A percentile compares a stretch with the other conserved stretches of the same genome.
phyloP scores from a whole-genome alignment of 1,140 invertebrate genomes.

The Leucophenga varia region DNA sequence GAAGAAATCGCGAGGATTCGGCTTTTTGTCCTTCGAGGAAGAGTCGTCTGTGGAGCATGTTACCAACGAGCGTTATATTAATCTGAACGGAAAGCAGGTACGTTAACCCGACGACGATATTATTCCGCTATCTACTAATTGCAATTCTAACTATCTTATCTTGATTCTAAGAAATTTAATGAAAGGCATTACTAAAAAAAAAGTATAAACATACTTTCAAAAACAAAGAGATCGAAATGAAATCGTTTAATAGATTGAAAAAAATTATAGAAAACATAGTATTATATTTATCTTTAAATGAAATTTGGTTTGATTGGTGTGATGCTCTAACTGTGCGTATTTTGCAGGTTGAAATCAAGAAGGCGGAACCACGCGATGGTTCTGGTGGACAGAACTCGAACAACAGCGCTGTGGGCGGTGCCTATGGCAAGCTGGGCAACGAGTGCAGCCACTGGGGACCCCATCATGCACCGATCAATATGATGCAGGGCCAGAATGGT shows the following conservation, averaged over 20 bases:
- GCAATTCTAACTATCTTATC: too few species aligned
- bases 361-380: constrained; percentile 84
- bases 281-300: too few species aligned
- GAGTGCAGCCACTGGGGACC: constrained; percentile 77
- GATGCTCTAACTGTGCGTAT: too few species aligned
- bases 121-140: too few species aligned
- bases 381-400: constrained; percentile 64
- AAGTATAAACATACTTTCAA: too few species aligned
- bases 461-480: constrained; percentile 68
- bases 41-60: constrained; percentile 93
- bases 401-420: constrained; percentile 59
- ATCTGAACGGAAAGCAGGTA: constrained; percentile 96
- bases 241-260: too few species aligned
- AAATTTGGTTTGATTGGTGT: too few species aligned
- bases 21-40: constrained; percentile 95
- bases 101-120: too few species aligned
- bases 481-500: constrained; percentile 69
- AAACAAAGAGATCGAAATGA: too few species aligned
- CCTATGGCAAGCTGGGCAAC: constrained; percentile 70
- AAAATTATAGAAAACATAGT: too few species aligned
- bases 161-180: too few species aligned
- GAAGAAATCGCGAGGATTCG: constrained; percentile 95
- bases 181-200: too few species aligned
- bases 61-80: constrained; percentile 93
- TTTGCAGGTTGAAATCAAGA: constrained; percentile 87